These are phyloP conservation scores for Phycodurus eques DNA, from an alignment of 2,113 vertebrate genomes.

Conservation along the genomic window DNA sequence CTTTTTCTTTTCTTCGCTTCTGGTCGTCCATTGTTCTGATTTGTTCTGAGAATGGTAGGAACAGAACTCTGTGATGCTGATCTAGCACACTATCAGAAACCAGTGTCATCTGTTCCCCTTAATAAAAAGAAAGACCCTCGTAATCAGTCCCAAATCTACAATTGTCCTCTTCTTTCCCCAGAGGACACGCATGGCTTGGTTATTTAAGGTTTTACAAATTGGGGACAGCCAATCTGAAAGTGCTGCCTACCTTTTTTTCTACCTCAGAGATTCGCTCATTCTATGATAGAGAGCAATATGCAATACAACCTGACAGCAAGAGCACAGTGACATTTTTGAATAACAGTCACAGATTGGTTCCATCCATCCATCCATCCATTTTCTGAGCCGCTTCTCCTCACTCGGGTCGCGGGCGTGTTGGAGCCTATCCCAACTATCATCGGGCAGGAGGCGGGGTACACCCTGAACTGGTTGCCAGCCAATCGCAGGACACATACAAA, in stretches of 20 bases:
- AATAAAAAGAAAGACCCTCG: not conserved
- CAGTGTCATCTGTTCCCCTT: slow-evolving; percentile 30
- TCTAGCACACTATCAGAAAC: slow-evolving; percentile 27
- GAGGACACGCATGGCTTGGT: not conserved
- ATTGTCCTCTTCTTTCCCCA: slow-evolving; percentile 13
- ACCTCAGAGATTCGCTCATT: not conserved
- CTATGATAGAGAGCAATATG: not conserved
- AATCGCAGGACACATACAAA: too few species aligned
- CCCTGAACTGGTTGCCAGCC: too few species aligned
- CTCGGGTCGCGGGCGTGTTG: too few species aligned
- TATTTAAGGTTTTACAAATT: not conserved
- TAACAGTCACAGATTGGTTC: not conserved
- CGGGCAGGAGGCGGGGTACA: too few species aligned
- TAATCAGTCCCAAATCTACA: slow-evolving; percentile 15
- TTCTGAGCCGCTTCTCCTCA: too few species aligned
- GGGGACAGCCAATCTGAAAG: not conserved
- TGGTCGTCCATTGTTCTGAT: slow-evolving; percentile 23
- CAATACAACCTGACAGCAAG: slow-evolving; percentile 2
- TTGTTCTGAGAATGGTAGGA: slow-evolving; percentile 33
- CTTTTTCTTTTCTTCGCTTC: slow-evolving; percentile 8
- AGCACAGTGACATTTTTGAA: not conserved
- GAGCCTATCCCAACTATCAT: too few species aligned
- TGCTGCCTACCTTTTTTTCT: not conserved
- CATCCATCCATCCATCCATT: too few species aligned
- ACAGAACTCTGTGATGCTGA: slow-evolving; percentile 25